These are phyloP conservation scores for Yoshiicerus persimilis DNA, from an alignment of 1,140 invertebrate genomes.

Conservation along the genomic window DNA sequence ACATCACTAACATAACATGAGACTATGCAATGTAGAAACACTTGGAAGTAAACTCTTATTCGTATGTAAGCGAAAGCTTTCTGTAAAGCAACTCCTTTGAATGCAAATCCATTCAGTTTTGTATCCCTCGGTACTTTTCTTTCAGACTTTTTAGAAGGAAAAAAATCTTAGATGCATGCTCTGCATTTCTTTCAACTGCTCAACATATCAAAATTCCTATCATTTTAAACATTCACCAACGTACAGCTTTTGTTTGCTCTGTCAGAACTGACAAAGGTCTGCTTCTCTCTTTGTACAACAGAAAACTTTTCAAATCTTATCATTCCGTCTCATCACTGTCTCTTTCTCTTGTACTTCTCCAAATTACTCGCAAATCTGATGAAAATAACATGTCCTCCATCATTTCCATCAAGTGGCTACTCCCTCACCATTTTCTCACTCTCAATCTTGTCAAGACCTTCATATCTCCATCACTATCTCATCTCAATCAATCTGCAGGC, in stretches of 20 bases:
- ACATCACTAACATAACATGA: not conserved
- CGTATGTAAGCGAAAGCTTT: conserved; percentile 22
- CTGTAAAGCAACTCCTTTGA: conserved; percentile 12
- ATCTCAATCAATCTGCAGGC: not conserved
- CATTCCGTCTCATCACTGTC: conserved; percentile 17
- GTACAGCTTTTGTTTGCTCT: conserved; percentile 13
- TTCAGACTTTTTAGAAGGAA: conserved; percentile 22
- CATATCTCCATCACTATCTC: not conserved
- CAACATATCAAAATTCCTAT: conserved; percentile 23
- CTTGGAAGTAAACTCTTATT: conserved; percentile 11
- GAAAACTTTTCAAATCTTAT: conserved; percentile 12
- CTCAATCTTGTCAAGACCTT: not conserved
- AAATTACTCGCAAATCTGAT: conserved; percentile 16
- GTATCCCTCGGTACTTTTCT: conserved; percentile 21
- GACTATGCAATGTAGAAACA: not conserved
- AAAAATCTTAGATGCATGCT: conserved; percentile 20
- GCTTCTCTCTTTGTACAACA: not conserved
- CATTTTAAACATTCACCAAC: conserved; percentile 22
- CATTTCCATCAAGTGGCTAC: not conserved
- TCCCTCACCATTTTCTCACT: not conserved
- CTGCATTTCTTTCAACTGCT: conserved; percentile 22
- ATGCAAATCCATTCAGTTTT: conserved; percentile 22
- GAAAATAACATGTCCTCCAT: not conserved
- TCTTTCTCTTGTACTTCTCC: not conserved
- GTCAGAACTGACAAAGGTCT: conserved; percentile 21